Evolutionary conservation across 2,797 vertebrate genomes (phyloP), one percentile per base, ranked within the genome.

Genomic region (Benthosema pterotum): DNA sequence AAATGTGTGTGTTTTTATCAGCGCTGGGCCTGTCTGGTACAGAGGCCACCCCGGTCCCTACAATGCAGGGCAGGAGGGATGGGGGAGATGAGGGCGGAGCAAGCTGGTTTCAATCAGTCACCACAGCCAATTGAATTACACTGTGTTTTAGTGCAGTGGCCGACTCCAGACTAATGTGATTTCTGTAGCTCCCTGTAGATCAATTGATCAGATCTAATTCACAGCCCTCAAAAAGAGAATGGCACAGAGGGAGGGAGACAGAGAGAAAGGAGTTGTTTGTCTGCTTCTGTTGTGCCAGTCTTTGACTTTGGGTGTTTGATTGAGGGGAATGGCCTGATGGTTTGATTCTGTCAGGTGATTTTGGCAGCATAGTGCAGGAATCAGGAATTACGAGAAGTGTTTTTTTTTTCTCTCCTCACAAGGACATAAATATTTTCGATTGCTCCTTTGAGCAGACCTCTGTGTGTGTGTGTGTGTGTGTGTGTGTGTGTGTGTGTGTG

Each of bases 121-220:
- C 93, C 90, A 92, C 91, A 80, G 92, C 89, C 94, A 95, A 99
- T 98, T 94, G 94, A 96, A 98, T 99, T 98, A 99, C 88, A 74
- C 89, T 90, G 93, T 93, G 95, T 95, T 96, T 98, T 96, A 97
- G 96, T 96, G 95, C 96, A 95, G 94, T 96, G 95, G 94, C 94
- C 94, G 96, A 98, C 96, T 98, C 95, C 95, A 97, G 95, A 95
- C 96, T 99, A 97, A 99, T 98, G 94, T 86, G 92, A 98, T 98
- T 97, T 96, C 92, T 95, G 93, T 88, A 93, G 94, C 95, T 97
- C 95, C 95, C 95, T 86, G 90, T 96, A 97, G 96, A 98, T 96
- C 96, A 96, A 98, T 98, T 97, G 95, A 99, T 97, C 94, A 94
- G 94, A 96, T 95, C 94, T 97, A 94, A 95, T 95, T 96, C 94